A percentile compares a stretch with the other conserved stretches of the same genome.
Conservation (phyloP, 2,888 invertebrate genomes). For the Dione vanillae region DNA sequence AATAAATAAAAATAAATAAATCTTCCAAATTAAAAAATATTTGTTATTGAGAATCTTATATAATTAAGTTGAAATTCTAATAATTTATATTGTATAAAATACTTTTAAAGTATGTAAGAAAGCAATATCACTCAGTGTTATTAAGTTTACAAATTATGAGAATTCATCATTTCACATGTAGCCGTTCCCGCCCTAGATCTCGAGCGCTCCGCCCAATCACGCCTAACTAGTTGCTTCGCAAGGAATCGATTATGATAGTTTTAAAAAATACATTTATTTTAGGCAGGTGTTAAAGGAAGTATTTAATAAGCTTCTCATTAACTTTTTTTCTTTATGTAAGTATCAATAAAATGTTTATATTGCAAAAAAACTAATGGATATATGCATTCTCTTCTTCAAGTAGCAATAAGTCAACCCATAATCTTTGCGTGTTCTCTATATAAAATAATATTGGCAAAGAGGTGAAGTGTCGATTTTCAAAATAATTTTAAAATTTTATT, state of each 20-base stretch:
- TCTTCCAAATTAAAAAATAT: too few species aligned
- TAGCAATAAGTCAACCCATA: too few species aligned
- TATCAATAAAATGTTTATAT: too few species aligned
- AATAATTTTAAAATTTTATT: too few species aligned
- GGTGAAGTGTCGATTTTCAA: too few species aligned
- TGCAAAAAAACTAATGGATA: too few species aligned
- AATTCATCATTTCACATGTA: slow-evolving; percentile 51
- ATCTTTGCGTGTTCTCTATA: too few species aligned
- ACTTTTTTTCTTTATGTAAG: not conserved
- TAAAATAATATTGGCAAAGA: too few species aligned
- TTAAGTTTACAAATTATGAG: slow-evolving; percentile 70
- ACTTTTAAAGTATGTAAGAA: not conserved
- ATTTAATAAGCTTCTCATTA: slow-evolving; percentile 8
- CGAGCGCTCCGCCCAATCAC: slow-evolving; percentile 69
- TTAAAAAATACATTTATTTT: slow-evolving; percentile 8
- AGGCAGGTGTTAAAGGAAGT: slow-evolving; percentile 28
- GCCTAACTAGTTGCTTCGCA: slow-evolving; percentile 53
- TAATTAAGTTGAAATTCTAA: not conserved
- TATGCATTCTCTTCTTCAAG: too few species aligned
- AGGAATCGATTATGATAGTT: not conserved
- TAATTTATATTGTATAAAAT: not conserved
- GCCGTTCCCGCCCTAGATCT: slow-evolving; percentile 62
- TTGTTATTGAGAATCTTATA: too few species aligned
- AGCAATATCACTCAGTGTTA: slow-evolving; percentile 51
- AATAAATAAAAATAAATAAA: too few species aligned